These are phyloP conservation scores for Clarias gariepinus DNA, from an alignment of 2,113 vertebrate species.

Conservation along the genomic window DNA sequence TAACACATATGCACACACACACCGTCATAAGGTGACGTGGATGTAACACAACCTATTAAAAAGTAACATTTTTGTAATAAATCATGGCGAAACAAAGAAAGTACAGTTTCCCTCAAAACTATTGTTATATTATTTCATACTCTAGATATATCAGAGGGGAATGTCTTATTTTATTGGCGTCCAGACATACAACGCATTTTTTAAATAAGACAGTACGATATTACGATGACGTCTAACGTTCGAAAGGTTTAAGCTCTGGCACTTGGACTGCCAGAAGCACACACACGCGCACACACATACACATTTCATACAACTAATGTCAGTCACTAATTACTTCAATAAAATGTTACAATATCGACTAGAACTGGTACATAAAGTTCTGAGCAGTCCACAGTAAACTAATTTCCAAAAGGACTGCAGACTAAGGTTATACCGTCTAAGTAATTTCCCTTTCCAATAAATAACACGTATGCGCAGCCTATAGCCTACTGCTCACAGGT, in stretches of 20 bases:
- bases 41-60: constrained; percentile 20
- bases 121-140: neutral
- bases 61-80: neutral
- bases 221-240: neutral
- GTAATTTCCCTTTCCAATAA: constrained; percentile 60
- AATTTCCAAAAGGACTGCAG: constrained; percentile 56
- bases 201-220: neutral
- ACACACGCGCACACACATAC: constrained; percentile 14
- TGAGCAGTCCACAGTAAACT: constrained; percentile 44
- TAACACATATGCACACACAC: constrained; percentile 9
- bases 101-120: neutral
- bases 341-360: constrained; percentile 55
- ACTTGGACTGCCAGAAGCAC: neutral
- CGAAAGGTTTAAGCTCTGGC: constrained; percentile 17
- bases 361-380: constrained; percentile 58
- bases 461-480: constrained; percentile 52
- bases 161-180: neutral
- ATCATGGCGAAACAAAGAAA: constrained; percentile 33
- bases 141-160: neutral
- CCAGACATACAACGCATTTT: neutral
- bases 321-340: constrained; percentile 53
- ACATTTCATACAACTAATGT: constrained; percentile 34
- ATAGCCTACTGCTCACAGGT: constrained; percentile 18
- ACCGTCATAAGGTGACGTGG: constrained; percentile 9
- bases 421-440: constrained; percentile 43